Conservation (phyloP, 2,888 invertebrate genomes). For the Melanotus villosus region DNA sequence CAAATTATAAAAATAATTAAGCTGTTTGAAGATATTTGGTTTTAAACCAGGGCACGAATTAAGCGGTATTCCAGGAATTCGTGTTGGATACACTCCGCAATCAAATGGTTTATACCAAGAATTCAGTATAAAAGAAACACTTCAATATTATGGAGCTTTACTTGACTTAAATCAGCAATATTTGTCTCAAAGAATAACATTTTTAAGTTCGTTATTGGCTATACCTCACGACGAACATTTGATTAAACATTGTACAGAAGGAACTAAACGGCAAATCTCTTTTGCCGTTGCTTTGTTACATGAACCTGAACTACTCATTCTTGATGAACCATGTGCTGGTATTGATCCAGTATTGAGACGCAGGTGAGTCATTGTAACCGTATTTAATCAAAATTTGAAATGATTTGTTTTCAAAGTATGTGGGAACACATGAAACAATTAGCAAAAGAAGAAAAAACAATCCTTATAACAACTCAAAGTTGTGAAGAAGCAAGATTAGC, state of each 20-base stretch:
- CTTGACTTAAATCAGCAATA: slow-evolving; percentile 39
- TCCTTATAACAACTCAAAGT: slow-evolving; percentile 47
- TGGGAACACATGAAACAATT: slow-evolving; percentile 44
- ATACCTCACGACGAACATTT: slow-evolving; percentile 56
- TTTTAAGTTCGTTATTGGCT: slow-evolving; percentile 39
- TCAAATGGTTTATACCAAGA: slow-evolving; percentile 41
- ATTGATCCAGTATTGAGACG: slow-evolving; percentile 89
- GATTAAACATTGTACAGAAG: slow-evolving; percentile 84
- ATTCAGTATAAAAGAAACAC: slow-evolving; percentile 47
- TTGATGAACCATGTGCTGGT: slow-evolving; percentile 95
- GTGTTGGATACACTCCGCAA: slow-evolving; percentile 48
- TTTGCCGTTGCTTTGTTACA: slow-evolving; percentile 91
- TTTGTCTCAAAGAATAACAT: slow-evolving; percentile 40
- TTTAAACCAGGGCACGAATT: slow-evolving; percentile 39
- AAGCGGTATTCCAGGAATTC: slow-evolving; percentile 45
- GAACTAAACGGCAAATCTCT: slow-evolving; percentile 90
- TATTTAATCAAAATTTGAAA: background rate
- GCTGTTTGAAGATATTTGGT: slow-evolving; percentile 44
- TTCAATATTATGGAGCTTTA: slow-evolving; percentile 44
- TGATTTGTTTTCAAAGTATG: slow-evolving; percentile 43
- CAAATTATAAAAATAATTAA: background rate
- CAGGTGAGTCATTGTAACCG: slow-evolving; percentile 70
- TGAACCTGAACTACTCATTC: slow-evolving; percentile 87
- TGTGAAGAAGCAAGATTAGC: slow-evolving; percentile 46
- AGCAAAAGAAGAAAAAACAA: slow-evolving; percentile 38